phyloP scores from a whole-genome alignment of 2,113 vertebrate genomes.

The Okapia johnstoni region DNA sequence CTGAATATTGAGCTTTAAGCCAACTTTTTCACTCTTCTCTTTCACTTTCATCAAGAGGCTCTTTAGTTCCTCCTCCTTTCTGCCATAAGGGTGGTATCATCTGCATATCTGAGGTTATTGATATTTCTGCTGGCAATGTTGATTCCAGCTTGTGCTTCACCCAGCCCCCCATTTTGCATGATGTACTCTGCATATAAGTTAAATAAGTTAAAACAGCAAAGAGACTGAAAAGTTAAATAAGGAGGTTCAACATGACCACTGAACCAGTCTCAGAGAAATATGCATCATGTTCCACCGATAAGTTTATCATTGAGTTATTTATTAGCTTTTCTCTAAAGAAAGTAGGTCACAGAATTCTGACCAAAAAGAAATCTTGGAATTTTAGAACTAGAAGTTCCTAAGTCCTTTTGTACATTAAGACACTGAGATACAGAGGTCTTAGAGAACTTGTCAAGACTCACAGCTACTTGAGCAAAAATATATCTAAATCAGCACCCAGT shows the following conservation, averaged over 20 bases:
- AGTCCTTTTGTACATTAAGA: neutral
- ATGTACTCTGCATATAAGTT: neutral
- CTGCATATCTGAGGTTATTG: neutral
- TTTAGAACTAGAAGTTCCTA: neutral
- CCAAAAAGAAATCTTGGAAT: neutral
- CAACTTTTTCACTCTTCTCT: neutral
- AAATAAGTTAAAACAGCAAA: neutral
- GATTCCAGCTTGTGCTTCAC: neutral
- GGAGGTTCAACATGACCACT: neutral
- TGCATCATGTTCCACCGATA: too few relatives aligned
- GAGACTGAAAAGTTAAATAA: neutral
- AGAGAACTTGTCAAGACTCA: constrained; percentile 15
- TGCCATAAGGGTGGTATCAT: neutral
- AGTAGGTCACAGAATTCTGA: neutral
- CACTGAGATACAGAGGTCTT: neutral
- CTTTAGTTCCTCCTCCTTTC: neutral
- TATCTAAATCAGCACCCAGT: neutral
- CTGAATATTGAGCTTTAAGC: neutral
- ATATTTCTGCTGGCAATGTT: neutral
- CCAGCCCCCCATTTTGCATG: neutral
- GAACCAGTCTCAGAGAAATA: neutral
- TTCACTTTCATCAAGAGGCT: neutral
- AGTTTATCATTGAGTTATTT: neutral
- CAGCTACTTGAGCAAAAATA: neutral
- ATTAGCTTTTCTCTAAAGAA: neutral